phyloP scores from a whole-genome alignment of 2,797 vertebrate species.

The Hemibagrus guttatus region DNA sequence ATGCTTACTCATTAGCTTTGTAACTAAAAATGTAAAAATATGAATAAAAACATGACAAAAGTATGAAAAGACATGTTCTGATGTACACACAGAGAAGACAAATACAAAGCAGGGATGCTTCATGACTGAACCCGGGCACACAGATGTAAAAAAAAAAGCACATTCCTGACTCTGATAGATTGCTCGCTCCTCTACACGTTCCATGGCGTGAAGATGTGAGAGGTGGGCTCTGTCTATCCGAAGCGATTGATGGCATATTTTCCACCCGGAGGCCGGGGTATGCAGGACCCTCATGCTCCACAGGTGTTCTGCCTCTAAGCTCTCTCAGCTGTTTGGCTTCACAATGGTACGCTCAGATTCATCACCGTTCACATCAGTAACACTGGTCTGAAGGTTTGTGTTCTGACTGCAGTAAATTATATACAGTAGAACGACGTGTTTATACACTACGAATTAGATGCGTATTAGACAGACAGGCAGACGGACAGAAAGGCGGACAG shows the following conservation, averaged over 20 bases:
- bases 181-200: conserved; percentile 63
- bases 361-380: background rate
- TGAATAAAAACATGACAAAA: background rate
- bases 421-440: background rate
- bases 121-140: background rate
- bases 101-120: background rate
- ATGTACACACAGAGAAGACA: background rate
- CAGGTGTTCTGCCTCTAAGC: conserved; percentile 62
- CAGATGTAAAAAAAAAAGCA: conserved; percentile 37
- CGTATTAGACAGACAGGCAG: background rate
- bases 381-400: background rate
- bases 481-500: too few species aligned
- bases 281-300: conserved; percentile 52
- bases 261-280: conserved; percentile 45
- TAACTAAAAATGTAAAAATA: background rate
- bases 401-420: background rate
- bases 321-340: conserved; percentile 21
- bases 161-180: conserved; percentile 70
- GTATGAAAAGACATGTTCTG: background rate
- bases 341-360: background rate
- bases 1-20: background rate
- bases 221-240: conserved; percentile 52
- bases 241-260: conserved; percentile 55
- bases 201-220: conserved; percentile 47
- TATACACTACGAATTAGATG: background rate